Evolutionary conservation across 2,888 invertebrate species (phyloP), one percentile per base, ranked within the genome.

Genomic region (Yponomeuta plumbellus): DNA sequence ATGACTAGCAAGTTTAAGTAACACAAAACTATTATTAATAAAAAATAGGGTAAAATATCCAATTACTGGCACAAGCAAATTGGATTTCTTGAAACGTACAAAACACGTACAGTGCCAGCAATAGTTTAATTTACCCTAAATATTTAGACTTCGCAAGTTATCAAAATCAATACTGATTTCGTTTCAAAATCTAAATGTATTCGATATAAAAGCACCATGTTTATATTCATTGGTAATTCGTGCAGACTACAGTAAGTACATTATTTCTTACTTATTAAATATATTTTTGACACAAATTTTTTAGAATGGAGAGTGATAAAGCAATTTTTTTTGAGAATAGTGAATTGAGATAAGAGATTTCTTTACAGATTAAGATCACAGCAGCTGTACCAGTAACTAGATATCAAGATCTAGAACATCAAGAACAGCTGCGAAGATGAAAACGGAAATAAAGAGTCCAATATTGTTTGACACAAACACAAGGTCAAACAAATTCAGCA

Each of bases 1-100:
- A 70, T 73, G 73, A 73, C 73, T 73, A 73, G 73, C 66, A 70
- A 66, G 61, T 34, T 66, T 67, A 68, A 67, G 62, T 67, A 69
- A 69, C 65, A 63, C 66, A 61, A 21, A 20, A 58, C 17, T 11
- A 44, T n/a, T 5, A 58, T 58, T 58, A 21, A 17, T 52, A 13
- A 52, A 52, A 17, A 13, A 8, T 13, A 52, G 44, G 44, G 44
- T 13, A 52, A 6, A 52, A 17, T 52, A 52, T 4, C 13, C 17
- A 52, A 5, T 52, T 52, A 52, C 17, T 17, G 44, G 44, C 44
- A 52, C 44, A 52, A 1, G 44, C 17, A 17, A 13, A 11, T 44
- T 13, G 11, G 44, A 44, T 11, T 44, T 2, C 11, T 2, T 11
- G 8, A 1, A 39, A 39, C 6, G 5, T 39, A 39, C 5, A 8